Base-by-base conservation (phyloP, 2,888 invertebrate species). In the Agrochola lota region DNA sequence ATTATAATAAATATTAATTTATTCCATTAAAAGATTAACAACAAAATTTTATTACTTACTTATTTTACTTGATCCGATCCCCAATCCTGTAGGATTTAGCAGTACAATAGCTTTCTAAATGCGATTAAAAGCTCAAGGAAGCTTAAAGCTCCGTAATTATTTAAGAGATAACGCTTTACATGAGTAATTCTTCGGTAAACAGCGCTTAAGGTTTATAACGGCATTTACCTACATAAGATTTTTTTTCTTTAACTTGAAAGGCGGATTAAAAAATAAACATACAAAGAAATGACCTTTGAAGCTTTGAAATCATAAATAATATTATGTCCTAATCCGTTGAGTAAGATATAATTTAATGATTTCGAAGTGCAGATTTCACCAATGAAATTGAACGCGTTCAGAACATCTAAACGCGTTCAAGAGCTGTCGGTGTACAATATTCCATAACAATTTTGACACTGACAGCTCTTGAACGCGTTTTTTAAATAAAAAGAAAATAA, bases 61-160 rank as follows among this genome's bases (percentile, higher is more conserved):
- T 52, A 72, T 15, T 40, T 72, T 2, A 72, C 4, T 46, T 59
- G 11, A 74, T 26, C 23, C 15, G 43, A 59, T 49, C 49, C n/a
- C 6, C n/a, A 3, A 43, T 30, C 15, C 3, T 46, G 30, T 35
- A 2, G 12, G 46, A 46, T 35, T 64, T 46, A 64, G 17, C n/a
- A 15, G n/a, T 46, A 78, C 43, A 78, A 64, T 64, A 64, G 17
- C 64, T 26, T 64, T 40, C 9, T 62, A 9, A 67, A 71, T 43
- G 17, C 23, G 49, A 76, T 81, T 52, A 63, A 71, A 81, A 75
- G 64, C 75, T 66, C n/a, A 59, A 6, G 15, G 35, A 59, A 74
- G 74, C 64, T 69, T 55, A 49, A 55, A 23, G 35, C 71, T 67
- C 46, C 23, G 40, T 57, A 62, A 60, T 70, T 9, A 60, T 66